These are phyloP conservation scores for Xiphydria camelus DNA, from an alignment of 2,888 invertebrate species.

Conservation along the genomic window DNA sequence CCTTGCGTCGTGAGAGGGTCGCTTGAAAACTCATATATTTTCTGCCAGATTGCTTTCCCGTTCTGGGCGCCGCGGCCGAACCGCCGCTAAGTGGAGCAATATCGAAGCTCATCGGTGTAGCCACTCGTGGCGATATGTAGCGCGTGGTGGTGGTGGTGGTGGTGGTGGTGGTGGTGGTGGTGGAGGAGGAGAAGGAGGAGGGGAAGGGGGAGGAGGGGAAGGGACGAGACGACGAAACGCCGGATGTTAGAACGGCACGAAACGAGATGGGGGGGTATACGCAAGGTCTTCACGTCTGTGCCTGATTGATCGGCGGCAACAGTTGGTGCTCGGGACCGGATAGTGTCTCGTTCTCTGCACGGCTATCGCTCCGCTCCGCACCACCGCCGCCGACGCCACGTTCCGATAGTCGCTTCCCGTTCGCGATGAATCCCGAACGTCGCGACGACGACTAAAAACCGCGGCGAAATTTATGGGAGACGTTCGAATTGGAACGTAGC, in stretches of 20 bases:
- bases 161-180: neutral
- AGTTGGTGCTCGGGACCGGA: constrained; percentile 13
- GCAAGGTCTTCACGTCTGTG: constrained; percentile 12
- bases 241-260: neutral
- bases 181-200: neutral
- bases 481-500: too few relatives aligned
- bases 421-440: too few relatives aligned
- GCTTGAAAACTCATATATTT: constrained; percentile 2
- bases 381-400: too few relatives aligned
- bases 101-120: constrained; percentile 9
- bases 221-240: neutral
- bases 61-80: neutral
- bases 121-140: constrained; percentile 6
- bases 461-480: too few relatives aligned
- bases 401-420: too few relatives aligned
- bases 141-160: neutral
- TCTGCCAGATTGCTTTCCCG: constrained; percentile 1
- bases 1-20: too few relatives aligned
- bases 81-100: constrained; percentile 8
- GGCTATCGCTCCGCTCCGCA: too few relatives aligned
- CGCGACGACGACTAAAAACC: too few relatives aligned
- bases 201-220: neutral
- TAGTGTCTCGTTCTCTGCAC: too few relatives aligned
- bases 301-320: constrained; percentile 19
- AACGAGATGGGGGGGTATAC: neutral